Conservation (phyloP, 1,140 invertebrate species). For the Chrysoperla carnea region DNA sequence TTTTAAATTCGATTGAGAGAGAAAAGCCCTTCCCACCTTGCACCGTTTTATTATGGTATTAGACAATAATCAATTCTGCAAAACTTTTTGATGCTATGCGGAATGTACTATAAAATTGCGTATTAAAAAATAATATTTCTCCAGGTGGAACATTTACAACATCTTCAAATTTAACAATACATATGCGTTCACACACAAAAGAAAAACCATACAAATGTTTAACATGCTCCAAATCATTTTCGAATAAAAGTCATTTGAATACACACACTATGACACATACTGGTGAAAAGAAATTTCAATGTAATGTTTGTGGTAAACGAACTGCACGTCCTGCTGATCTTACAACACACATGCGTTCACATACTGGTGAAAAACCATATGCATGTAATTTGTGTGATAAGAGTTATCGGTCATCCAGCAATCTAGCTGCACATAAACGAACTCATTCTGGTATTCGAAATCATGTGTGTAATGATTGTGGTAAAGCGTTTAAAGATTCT, state of each 20-base stretch:
- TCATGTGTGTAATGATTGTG: slow-evolving; percentile 29
- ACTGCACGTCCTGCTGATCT: slow-evolving; percentile 14
- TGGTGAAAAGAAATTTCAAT: slow-evolving; percentile 18
- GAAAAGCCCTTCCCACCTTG: no score
- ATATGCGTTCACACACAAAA: slow-evolving; percentile 10
- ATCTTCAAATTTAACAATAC: not conserved
- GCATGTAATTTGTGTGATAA: slow-evolving; percentile 30
- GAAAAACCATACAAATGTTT: no score
- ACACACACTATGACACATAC: slow-evolving; percentile 19
- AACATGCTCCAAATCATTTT: no score
- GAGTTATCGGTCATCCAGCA: slow-evolving; percentile 28
- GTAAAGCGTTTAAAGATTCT: slow-evolving; percentile 29
- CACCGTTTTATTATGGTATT: no score
- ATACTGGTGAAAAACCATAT: slow-evolving; percentile 27
- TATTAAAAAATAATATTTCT: no score
- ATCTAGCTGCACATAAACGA: slow-evolving; percentile 29
- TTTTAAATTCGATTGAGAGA: no score
- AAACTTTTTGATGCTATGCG: no score
- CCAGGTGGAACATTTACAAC: not conserved
- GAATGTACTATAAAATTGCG: no score
- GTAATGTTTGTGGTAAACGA: slow-evolving; percentile 14
- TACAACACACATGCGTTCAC: slow-evolving; percentile 28
- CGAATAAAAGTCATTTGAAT: slow-evolving; percentile 12
- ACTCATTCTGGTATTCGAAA: slow-evolving; percentile 29
- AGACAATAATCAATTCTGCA: no score